Conservation (phyloP, 2,888 invertebrate species). For the Pharmacophagus antenor region DNA sequence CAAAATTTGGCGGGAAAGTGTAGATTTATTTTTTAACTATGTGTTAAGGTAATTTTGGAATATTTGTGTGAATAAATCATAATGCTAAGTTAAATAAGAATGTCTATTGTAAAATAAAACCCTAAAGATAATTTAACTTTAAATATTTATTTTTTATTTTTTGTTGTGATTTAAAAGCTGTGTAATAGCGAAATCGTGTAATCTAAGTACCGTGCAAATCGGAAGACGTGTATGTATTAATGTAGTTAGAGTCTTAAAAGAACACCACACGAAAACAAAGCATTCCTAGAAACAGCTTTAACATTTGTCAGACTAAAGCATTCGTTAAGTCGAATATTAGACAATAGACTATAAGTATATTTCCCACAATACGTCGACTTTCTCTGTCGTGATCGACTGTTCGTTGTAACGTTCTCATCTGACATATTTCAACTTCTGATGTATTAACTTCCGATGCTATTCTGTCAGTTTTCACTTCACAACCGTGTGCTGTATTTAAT, state of each 20-base stretch:
- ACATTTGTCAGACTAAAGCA: slow-evolving; percentile 11
- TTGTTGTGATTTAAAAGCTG: too few relatives aligned
- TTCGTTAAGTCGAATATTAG: slow-evolving; percentile 17
- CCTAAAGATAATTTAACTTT: too few relatives aligned
- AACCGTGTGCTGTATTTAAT: background rate
- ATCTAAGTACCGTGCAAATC: too few relatives aligned
- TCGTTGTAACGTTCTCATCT: slow-evolving; percentile 38
- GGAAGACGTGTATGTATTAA: too few relatives aligned
- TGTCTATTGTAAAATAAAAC: too few relatives aligned
- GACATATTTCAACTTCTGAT: slow-evolving; percentile 24
- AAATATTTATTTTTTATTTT: too few relatives aligned
- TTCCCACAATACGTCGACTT: slow-evolving; percentile 44
- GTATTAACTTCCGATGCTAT: slow-evolving; percentile 26
- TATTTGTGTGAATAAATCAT: too few relatives aligned
- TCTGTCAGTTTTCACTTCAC: slow-evolving; percentile 12
- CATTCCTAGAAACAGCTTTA: background rate
- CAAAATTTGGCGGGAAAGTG: slow-evolving; percentile 1
- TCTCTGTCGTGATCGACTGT: slow-evolving; percentile 57
- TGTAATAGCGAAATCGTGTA: too few relatives aligned
- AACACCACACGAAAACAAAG: background rate
- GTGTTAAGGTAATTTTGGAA: too few relatives aligned
- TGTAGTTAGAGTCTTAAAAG: too few relatives aligned
- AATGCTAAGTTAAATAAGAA: too few relatives aligned
- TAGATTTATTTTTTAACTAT: too few relatives aligned
- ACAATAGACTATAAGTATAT: slow-evolving; percentile 34